Conservation (phyloP, 1,140 invertebrate species). For the Steinernema feltiae region DNA sequence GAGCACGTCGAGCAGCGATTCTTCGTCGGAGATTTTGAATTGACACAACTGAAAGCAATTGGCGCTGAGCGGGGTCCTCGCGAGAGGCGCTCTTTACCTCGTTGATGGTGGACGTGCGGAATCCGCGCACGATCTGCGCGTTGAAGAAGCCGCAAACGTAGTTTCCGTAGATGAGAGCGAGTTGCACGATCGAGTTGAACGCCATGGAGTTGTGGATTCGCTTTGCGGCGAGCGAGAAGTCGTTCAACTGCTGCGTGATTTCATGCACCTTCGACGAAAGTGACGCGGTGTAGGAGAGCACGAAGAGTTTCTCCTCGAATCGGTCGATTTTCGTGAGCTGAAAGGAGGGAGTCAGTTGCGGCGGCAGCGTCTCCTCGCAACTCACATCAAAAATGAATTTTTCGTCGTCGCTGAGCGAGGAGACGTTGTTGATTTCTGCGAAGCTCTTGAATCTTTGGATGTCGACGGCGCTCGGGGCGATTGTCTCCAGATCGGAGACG, state of each 20-base stretch:
- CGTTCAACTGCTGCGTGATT: background rate
- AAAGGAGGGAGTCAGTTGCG: background rate
- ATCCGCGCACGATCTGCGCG: conserved; percentile 5
- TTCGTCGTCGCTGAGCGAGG: background rate
- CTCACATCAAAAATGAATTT: conserved; percentile 4
- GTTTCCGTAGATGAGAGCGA: background rate
- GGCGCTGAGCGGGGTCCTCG: background rate
- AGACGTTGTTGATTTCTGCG: background rate
- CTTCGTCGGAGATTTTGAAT: background rate
- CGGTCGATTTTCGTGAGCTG: conserved; percentile 29
- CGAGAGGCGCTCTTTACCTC: background rate
- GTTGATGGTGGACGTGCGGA: conserved; percentile 1
- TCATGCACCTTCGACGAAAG: conserved; percentile 18
- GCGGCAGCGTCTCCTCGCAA: background rate
- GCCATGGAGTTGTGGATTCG: background rate
- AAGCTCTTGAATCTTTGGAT: conserved; percentile 4
- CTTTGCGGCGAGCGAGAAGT: background rate
- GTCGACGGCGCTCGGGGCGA: conserved; percentile 2
- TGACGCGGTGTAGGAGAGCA: conserved; percentile 24
- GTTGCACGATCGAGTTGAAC: background rate
- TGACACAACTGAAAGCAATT: background rate
- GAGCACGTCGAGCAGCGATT: background rate
- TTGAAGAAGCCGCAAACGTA: conserved; percentile 6
- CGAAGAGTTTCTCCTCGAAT: conserved; percentile 34
- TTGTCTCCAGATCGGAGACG: background rate